Percentiles rank a stretch among this genome's conserved stretches.
These are phyloP conservation scores for Sesia apiformis DNA, from an alignment of 2,888 invertebrate species.

Conservation along the genomic window DNA sequence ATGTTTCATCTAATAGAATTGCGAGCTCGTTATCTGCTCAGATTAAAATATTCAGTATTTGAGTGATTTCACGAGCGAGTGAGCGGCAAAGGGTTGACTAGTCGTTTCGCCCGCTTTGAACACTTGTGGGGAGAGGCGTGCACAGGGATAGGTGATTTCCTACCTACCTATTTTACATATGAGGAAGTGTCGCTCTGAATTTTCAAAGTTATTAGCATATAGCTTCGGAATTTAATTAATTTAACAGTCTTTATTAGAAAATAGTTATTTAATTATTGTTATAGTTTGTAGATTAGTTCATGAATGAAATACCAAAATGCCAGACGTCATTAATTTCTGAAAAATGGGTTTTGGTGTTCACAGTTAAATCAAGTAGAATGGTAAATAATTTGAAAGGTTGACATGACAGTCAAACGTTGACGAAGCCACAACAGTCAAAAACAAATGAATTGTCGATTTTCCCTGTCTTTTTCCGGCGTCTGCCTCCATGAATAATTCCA, in stretches of 20 bases:
- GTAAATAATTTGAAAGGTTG: background rate
- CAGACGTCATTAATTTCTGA: too few relatives aligned
- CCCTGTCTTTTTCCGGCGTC: slow-evolving; percentile 60
- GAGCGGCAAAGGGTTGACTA: slow-evolving; percentile 74
- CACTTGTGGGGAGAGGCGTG: slow-evolving; percentile 59
- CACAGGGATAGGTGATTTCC: slow-evolving; percentile 30
- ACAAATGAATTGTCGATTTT: slow-evolving; percentile 65
- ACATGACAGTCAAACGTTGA: slow-evolving; percentile 24
- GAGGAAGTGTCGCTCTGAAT: slow-evolving; percentile 37
- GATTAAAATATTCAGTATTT: slow-evolving; percentile 76
- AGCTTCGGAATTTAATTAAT: background rate
- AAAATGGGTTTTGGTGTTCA: too few relatives aligned
- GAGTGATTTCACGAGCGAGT: slow-evolving; percentile 75
- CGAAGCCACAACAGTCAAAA: slow-evolving; percentile 52
- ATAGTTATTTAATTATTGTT: too few relatives aligned
- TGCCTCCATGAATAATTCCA: slow-evolving; percentile 64
- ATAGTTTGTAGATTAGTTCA: too few relatives aligned
- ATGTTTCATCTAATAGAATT: slow-evolving; percentile 74
- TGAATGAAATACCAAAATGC: too few relatives aligned
- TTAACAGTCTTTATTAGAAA: too few relatives aligned
- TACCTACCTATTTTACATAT: slow-evolving; percentile 44
- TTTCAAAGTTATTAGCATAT: slow-evolving; percentile 25
- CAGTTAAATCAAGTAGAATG: too few relatives aligned
- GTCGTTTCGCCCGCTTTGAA: slow-evolving; percentile 70
- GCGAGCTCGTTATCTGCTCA: slow-evolving; percentile 74